Percentiles rank a stretch among this genome's conserved stretches.
These are phyloP conservation scores for Gobionotothen gibberifrons DNA, from an alignment of 2,797 vertebrate species.

Conservation along the genomic window DNA sequence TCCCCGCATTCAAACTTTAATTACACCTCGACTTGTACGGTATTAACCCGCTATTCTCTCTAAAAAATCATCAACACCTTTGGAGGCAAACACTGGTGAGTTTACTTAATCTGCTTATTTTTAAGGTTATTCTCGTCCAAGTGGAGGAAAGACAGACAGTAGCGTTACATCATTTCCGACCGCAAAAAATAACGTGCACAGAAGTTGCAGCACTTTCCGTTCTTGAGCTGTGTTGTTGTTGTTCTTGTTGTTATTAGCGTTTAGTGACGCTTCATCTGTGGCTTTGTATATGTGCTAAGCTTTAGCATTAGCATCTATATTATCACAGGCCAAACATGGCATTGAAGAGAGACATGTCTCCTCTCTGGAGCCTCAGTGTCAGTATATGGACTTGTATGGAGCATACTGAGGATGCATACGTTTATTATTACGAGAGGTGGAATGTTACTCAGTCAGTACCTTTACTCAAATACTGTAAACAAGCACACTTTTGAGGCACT, in stretches of 20 bases:
- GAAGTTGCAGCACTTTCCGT: constrained; percentile 19
- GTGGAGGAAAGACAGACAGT: background rate
- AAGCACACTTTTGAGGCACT: background rate
- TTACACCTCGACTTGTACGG: background rate
- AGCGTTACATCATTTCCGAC: background rate
- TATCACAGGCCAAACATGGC: background rate
- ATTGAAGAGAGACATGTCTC: background rate
- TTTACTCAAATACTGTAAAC: background rate
- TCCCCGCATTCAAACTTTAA: constrained; percentile 62
- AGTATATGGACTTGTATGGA: constrained; percentile 7
- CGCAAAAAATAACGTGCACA: constrained; percentile 11
- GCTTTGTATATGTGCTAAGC: background rate
- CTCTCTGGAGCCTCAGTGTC: constrained; percentile 20
- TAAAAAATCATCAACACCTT: fast-evolving
- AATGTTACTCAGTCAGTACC: background rate
- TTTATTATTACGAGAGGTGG: constrained; percentile 6
- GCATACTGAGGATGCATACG: constrained; percentile 5
- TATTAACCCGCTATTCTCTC: fast-evolving
- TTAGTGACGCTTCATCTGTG: too few relatives aligned
- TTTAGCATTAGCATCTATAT: background rate
- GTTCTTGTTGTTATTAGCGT: background rate
- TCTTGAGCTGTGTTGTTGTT: background rate
- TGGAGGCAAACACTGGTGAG: constrained; percentile 50
- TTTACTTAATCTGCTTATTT: background rate
- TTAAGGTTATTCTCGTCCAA: background rate